Evolutionary conservation across 1,140 invertebrate genomes (phyloP), one percentile per base, ranked within the genome.

Genomic region (Glossosoma conforme): DNA sequence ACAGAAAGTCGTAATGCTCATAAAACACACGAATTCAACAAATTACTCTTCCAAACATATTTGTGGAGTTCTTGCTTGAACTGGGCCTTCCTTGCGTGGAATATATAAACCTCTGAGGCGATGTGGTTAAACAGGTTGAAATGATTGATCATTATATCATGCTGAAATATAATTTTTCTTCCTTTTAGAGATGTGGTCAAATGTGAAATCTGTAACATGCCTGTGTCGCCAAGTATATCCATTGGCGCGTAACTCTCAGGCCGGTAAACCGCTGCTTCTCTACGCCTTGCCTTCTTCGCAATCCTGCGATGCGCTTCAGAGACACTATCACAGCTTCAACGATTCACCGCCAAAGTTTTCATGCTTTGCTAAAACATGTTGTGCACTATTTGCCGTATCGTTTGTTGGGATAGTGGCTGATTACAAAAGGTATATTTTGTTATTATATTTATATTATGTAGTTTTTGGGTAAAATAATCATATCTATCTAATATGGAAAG

Each of bases 151-250:
- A n/a, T n/a, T n/a, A n/a, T n/a, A n/a, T n/a, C n/a, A n/a, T 35
- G 3, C 17, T 5, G 3, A 35, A 35, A 35, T 14, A 35, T 4
- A 35, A 35, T 35, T 3, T 14, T 35, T 47, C 41, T 10, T 48
- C 18, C 18, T 48, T 52, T 52, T 21, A 41, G 49, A 32, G n/a
- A 57, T 57, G 55, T 57, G 55, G 55, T 49, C 38, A 18, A 57
- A 53, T 25, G 15, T 49, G 14, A 56, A 56, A 22, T 24, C 32
- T 19, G 32, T 50, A 14, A 35, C 44, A 10, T 57, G 55, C 28
- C 18, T 52, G 3, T 57, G 49, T 25, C 50, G 55, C n/a, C 50
- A 57, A 33, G 13, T 53, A 24, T 36, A 38, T 45, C 44, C 50
- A 10, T 25, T 41, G 11, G 28, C 45, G 13, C 41, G 33, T 20